Base-by-base conservation (phyloP, 2,113 vertebrate genomes). In the Tiliqua scincoides region DNA sequence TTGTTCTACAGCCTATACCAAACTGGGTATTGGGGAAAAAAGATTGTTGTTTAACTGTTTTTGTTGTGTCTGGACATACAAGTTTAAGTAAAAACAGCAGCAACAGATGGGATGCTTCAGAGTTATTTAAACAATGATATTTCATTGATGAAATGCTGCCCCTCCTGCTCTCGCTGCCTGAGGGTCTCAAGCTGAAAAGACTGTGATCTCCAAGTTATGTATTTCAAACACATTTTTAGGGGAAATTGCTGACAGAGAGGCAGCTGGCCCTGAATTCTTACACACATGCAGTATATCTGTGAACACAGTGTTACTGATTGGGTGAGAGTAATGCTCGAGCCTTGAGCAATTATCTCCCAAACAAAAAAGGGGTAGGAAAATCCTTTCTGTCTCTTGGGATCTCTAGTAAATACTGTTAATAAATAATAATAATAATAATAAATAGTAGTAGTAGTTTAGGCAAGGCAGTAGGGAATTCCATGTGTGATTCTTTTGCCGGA, bases 41-140 rank as follows among this genome's bases (percentile, higher is more conserved):
- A 72, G 25, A 83, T 77, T 43, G 30, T 82, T 30, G 14, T 32
- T 57, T 61, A 76, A 52, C 32, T 57, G 57, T 79, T 65, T 74
- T 63, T 87, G 74, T 87, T 87, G 82, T 74, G 78, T 85, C 62
- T 81, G 87, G 59, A 76, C 62, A 57, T 54, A 80, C n/a, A 73
- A 88, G 32, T 57, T 61, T 84, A 68, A 76, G 61, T 75, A 59
- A 81, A 86, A 86, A 70, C 83, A 70, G 78, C 83, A 82, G 87
- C 62, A 48, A 70, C 88, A 84, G 81, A 75, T 84, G 85, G 63
- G 62, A 75, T 37, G 80, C 80, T 75, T 89, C 85, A 84, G 76
- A 83, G 48, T 89, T 84, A 48, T 83, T 86, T 77, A 82, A 89
- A 85, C 72, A 82, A 65, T 63, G 84, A 73, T 84, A 65, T 82